A percentile compares a stretch with the other conserved stretches of the same genome.
Conservation (phyloP, 2,797 vertebrate species). For the Oreortyx pictus region DNA sequence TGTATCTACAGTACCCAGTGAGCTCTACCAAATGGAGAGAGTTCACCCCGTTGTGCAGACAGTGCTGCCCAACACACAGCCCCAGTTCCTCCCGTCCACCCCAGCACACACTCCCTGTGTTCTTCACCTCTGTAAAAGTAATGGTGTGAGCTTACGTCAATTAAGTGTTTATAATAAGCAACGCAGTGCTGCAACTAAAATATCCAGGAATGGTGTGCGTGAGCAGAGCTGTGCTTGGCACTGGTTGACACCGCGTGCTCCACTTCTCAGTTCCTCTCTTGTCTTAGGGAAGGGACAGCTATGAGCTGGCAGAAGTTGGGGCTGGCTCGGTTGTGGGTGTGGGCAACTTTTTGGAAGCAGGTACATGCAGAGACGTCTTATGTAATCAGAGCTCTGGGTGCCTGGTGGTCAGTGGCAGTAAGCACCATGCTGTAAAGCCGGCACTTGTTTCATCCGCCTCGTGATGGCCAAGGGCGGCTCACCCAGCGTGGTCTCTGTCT, state of each 20-base stretch:
- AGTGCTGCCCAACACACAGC: too few species aligned
- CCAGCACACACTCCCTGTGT: neutral
- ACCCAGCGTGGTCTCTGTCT: neutral
- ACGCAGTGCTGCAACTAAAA: neutral
- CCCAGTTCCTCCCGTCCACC: too few species aligned
- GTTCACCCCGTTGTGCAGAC: neutral
- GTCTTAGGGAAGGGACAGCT: neutral
- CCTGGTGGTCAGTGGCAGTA: neutral
- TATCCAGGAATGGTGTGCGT: neutral
- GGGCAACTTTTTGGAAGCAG: neutral
- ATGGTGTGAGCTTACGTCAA: neutral
- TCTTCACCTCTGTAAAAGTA: neutral
- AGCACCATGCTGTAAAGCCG: neutral
- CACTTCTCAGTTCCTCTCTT: neutral
- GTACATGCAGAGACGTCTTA: neutral
- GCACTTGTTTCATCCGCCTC: neutral
- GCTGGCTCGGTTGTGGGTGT: accelerated
- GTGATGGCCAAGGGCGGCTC: neutral
- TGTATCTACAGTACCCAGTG: neutral
- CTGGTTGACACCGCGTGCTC: neutral
- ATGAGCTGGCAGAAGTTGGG: neutral
- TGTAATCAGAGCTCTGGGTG: neutral
- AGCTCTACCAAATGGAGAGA: neutral
- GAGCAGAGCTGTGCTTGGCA: neutral
- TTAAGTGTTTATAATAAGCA: neutral